Conservation (phyloP, 2,888 invertebrate species). For the Agriopis marginaria region DNA sequence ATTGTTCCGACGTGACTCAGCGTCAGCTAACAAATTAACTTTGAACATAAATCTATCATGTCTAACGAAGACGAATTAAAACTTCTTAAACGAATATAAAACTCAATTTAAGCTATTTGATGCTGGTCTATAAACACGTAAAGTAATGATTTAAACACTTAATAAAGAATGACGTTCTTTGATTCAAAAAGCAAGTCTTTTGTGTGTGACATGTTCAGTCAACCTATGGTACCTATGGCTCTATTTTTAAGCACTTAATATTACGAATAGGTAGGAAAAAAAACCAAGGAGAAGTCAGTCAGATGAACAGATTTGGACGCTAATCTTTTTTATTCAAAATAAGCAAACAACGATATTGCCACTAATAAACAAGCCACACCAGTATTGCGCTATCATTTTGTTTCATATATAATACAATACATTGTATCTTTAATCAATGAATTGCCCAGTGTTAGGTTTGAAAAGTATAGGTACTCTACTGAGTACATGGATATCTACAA, state of each 20-base stretch:
- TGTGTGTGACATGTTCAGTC: neutral
- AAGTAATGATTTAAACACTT: conserved; percentile 10
- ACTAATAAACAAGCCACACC: conserved; percentile 22
- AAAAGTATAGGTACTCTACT: neutral
- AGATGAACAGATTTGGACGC: conserved; percentile 17
- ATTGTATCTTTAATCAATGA: neutral
- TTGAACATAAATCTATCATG: conserved; percentile 40
- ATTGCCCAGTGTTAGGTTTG: neutral
- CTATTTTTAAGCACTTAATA: conserved; percentile 7
- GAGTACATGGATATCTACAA: neutral
- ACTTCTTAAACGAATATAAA: conserved; percentile 30
- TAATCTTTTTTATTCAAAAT: conserved; percentile 38
- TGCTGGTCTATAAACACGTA: neutral
- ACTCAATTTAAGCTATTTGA: conserved; percentile 23
- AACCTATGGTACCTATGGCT: conserved; percentile 34
- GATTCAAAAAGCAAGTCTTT: neutral
- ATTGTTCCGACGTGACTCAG: conserved; percentile 38
- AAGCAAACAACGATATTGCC: conserved; percentile 29
- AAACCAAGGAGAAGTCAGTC: conserved; percentile 24
- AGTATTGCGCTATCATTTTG: conserved; percentile 3
- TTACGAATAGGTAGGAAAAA: neutral
- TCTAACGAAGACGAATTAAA: conserved; percentile 39
- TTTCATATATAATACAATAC: too few species aligned
- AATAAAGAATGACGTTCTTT: conserved; percentile 17
- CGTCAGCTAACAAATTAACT: conserved; percentile 37